Evolutionary conservation across 2,888 invertebrate genomes (phyloP).

Genomic region (Dyspetes luteomarginatus): DNA sequence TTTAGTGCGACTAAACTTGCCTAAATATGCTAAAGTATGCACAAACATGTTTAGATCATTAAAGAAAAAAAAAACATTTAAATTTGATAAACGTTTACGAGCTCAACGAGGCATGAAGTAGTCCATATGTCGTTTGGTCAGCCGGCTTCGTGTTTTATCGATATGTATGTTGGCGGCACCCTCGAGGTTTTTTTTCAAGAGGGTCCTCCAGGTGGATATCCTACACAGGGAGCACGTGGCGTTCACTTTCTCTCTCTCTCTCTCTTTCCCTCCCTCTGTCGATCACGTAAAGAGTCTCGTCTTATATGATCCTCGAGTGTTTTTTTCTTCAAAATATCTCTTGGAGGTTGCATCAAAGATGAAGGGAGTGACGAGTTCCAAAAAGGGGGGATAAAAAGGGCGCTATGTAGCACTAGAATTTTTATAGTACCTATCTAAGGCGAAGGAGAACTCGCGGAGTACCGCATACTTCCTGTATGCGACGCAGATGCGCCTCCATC

Average conservation of each 20-base stretch:
- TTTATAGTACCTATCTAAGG: neutral
- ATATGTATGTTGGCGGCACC: neutral
- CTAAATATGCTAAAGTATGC: too few species aligned
- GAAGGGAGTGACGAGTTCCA: constrained; percentile 6
- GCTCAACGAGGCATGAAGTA: constrained; percentile 53
- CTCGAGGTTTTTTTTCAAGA: constrained; percentile 2
- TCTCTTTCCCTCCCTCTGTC: too few species aligned
- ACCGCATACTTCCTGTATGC: constrained; percentile 46
- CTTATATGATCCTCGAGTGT: constrained; percentile 8
- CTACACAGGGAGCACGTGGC: constrained; percentile 21
- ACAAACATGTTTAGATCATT: neutral
- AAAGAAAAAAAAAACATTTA: neutral
- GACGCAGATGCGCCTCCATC: constrained; percentile 54
- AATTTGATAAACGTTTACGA: neutral
- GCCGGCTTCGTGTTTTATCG: constrained; percentile 54
- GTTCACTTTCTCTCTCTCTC: constrained; percentile 1
- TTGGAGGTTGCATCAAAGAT: constrained; percentile 1
- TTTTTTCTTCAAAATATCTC: neutral
- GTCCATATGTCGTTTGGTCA: constrained; percentile 54
- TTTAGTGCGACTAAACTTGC: too few species aligned
- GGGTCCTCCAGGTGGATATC: constrained; percentile 52
- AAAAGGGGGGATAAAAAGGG: neutral
- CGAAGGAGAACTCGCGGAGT: constrained; percentile 29
- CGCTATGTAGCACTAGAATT: neutral
- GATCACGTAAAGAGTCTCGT: constrained; percentile 8